Evolutionary conservation across 2,113 vertebrate species (phyloP), one percentile per base, ranked within the genome.

Genomic region (Boleophthalmus pectinirostris): DNA sequence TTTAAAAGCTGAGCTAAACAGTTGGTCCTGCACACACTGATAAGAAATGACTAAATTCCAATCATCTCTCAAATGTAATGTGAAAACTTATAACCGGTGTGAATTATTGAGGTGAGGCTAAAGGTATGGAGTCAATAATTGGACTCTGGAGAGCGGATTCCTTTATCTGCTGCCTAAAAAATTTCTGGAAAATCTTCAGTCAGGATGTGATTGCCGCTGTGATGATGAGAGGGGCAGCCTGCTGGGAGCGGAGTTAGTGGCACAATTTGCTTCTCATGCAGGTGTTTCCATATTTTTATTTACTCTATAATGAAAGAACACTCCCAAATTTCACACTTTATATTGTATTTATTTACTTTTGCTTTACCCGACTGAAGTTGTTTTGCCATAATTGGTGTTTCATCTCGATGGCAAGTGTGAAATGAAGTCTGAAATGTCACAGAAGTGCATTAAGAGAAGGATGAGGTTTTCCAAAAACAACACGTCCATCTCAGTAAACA

Each of bases 41-140:
- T 73, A 51, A 79, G 71, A 35, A 33, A 68, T 68, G 25, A 69
- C 43, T 82, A 65, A 61, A 79, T 70, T 78, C 67, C 74, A 66
- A 78, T 61, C 47, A 24, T 71, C 71, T 61, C 58, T 66, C 21
- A 65, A 82, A 63, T 70, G 54, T 78, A 80, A 72, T 51, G 51
- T 63, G 74, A 77, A 18, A 47, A 68, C 13, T 69, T 70, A 66
- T 35, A 80, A 29, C 21, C 70, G 70, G 70, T 60, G 68, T 75
- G 81, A 82, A 80, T 78, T 69, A 70, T 58, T 77, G 74, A 75
- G 75, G 58, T 69, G 78, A 84, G 73, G 45, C 47, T 77, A 72
- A 79, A 65, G 35, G 69, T 76, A 82, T 51, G 66, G 25, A 80
- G 54, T 66, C 33, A 46, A 58, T 90, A 91, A 88, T 89, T 88